A percentile compares a stretch with the other conserved stretches of the same genome.
Evolutionary conservation across 2,797 vertebrate species (phyloP).

Genomic region (Hydrocynus forskahlii): DNA sequence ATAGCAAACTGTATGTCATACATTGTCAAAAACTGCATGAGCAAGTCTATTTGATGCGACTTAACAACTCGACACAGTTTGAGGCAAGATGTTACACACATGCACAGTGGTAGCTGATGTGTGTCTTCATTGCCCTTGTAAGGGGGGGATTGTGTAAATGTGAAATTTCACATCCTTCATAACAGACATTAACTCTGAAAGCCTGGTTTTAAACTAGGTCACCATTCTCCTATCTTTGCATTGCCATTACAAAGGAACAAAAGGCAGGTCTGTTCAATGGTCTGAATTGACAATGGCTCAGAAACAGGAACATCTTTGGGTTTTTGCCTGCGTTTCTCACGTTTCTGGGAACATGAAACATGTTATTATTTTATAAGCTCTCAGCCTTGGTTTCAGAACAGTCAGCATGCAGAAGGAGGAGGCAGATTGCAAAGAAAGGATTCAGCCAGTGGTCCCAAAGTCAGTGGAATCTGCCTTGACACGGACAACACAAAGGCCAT

Average conservation of each 20-base stretch:
- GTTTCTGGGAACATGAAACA: constrained; percentile 4
- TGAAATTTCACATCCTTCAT: no score
- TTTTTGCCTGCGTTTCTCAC: background rate
- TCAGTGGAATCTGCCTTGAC: constrained; percentile 3
- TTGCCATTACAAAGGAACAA: background rate
- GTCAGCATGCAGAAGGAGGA: constrained; percentile 21
- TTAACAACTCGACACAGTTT: no score
- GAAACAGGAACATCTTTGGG: background rate
- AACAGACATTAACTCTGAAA: no score
- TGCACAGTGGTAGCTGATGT: no score
- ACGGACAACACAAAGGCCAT: constrained; percentile 45
- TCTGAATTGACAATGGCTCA: background rate
- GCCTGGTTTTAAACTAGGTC: background rate
- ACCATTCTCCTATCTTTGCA: background rate
- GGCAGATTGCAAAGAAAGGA: background rate
- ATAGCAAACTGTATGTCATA: no score
- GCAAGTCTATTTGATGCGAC: no score
- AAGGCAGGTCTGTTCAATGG: background rate
- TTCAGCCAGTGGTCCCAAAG: constrained; percentile 28
- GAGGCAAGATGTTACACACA: no score
- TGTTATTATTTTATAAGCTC: background rate
- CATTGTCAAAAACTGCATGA: no score
- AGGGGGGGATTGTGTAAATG: no score
- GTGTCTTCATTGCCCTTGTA: no score
- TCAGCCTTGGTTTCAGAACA: constrained; percentile 6